Conservation (phyloP, 2,888 invertebrate genomes). For the Anoplius nigerrimus region DNA sequence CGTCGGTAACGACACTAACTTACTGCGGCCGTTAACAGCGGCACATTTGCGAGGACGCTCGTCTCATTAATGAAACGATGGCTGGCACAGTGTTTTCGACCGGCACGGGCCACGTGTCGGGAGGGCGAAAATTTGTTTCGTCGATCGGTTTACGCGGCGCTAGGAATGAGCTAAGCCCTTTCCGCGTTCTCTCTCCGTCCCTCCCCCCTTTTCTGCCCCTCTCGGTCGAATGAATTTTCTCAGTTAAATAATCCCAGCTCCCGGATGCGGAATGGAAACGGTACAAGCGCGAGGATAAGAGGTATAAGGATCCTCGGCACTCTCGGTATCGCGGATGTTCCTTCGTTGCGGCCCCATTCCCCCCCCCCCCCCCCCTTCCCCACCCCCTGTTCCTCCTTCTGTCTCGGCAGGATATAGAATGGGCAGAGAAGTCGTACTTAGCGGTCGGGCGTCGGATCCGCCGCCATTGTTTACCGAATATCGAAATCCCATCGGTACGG, state of each 20-base stretch:
- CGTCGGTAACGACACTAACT: no score
- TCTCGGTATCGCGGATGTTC: conserved; percentile 37
- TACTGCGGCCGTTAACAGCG: no score
- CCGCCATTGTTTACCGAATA: conserved; percentile 54
- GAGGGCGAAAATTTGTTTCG: no score
- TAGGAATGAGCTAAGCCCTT: conserved; percentile 22
- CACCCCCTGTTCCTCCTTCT: neutral
- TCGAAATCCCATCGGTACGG: conserved; percentile 45
- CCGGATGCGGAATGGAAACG: conserved; percentile 60
- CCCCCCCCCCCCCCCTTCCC: conserved; percentile 20
- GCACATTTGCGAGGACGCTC: no score
- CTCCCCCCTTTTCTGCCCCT: conserved; percentile 42
- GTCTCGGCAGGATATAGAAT: conserved; percentile 6
- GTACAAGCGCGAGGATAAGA: conserved; percentile 54
- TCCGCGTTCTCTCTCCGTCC: no score
- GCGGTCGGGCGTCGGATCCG: conserved; percentile 33
- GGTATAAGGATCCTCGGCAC: conserved; percentile 56
- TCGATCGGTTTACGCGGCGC: no score
- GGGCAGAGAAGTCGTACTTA: conserved; percentile 37
- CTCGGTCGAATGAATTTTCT: conserved; percentile 57
- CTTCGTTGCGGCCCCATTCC: conserved; percentile 40
- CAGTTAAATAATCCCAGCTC: conserved; percentile 62
- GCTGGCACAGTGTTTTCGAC: no score
- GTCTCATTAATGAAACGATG: no score
- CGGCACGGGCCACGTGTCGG: no score